Evolutionary conservation across 2,113 vertebrate genomes (phyloP), one percentile per base, ranked within the genome.

Genomic region (Atrichornis clamosus): DNA sequence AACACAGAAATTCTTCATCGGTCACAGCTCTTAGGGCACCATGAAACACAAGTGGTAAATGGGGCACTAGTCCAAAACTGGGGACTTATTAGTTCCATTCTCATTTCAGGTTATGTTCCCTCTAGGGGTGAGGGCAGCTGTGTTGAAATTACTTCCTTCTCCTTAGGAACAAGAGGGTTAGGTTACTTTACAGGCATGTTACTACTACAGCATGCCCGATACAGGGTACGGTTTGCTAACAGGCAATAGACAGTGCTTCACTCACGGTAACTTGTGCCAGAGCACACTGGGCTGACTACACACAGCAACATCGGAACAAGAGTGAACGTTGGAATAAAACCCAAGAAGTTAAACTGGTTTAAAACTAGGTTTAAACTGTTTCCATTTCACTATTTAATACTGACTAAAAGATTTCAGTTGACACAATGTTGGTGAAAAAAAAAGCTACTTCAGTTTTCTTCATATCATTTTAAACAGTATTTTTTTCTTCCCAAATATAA

Each of bases 401-500:
- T 17, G 8, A 69, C 16, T 58, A 50, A 53, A 84, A 62, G 3
- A 55, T 42, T 90, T 73, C 50, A 83, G 30, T 39, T 81, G 52
- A 80, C 52, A 35, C 3, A 65, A 33, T 39, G 80, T 22, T 77
- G 55, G 33, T 14, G 18, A 11, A 60, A 52, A 79, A 60, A 65
- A 89, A 30, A 32, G 24, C 27, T 63, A 53, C 23, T 50, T 76
- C 30, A 3, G 3, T 73, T 77, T 92, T 67, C 28, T 44, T 68
- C 19, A 0, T 49, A 78, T 74, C 15, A 78, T 93, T 74, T 80
- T 64, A 87, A 90, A 64, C 8, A 63, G 23, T 37, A 3, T 0
- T 80, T 88, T 83, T 26, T 47, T 60, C 69, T 84, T 87, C 62
- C 42, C 15, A 84, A 92, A 90, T 68, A 81, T 46, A 93, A 96